Conservation (phyloP, 2,888 invertebrate genomes). For the Ophion ellenae region DNA sequence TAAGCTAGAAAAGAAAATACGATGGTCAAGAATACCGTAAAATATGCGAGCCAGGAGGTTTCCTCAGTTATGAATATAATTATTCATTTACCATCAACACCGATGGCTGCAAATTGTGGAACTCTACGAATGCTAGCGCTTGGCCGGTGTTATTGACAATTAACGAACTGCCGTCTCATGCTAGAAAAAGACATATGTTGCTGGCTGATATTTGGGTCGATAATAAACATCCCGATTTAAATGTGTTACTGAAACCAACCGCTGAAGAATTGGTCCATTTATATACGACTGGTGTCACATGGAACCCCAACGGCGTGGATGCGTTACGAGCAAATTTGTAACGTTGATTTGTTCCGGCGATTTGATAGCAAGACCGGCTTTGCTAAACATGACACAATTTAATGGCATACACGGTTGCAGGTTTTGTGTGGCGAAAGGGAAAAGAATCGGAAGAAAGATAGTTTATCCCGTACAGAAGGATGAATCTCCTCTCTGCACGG, state of each 20-base stretch:
- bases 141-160: slow-evolving; percentile 50
- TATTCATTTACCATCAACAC: slow-evolving; percentile 58
- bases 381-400: slow-evolving; percentile 57
- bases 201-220: slow-evolving; percentile 57
- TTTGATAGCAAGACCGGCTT: slow-evolving; percentile 54
- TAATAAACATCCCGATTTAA: slow-evolving; percentile 47
- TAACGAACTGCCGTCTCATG: slow-evolving; percentile 56
- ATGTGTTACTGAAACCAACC: slow-evolving; percentile 1
- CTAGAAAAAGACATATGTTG: slow-evolving; percentile 51
- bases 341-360: slow-evolving; percentile 43
- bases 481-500: slow-evolving; percentile 15
- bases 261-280: slow-evolving; percentile 17
- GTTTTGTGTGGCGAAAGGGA: slow-evolving; percentile 47
- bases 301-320: slow-evolving; percentile 41
- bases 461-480: slow-evolving; percentile 1
- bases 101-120: slow-evolving; percentile 19
- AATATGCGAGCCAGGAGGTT: slow-evolving; percentile 32
- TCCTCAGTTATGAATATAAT: slow-evolving; percentile 52
- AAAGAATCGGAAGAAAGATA: neutral
- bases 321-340: slow-evolving; percentile 39
- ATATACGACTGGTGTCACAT: slow-evolving; percentile 23
- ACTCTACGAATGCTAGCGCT: slow-evolving; percentile 36
- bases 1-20: slow-evolving; percentile 38
- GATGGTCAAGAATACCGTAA: slow-evolving; percentile 49
- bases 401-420: slow-evolving; percentile 63